Evolutionary conservation across 2,888 invertebrate genomes (phyloP).

Genomic region (Galeruca laticollis): DNA sequence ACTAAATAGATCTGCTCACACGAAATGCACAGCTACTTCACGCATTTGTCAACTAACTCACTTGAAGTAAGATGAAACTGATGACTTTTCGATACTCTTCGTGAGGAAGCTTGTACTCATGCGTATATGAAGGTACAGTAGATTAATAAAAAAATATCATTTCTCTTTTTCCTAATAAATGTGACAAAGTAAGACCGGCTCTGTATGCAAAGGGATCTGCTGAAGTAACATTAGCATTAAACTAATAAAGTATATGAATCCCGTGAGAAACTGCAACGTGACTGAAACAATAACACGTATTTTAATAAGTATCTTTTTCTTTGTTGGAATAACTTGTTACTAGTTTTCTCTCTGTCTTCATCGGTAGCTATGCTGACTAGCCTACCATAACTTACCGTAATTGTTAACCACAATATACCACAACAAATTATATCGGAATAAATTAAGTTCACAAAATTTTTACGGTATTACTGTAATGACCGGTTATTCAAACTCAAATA

Average conservation of each 20-base stretch:
- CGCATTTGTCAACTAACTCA: no score
- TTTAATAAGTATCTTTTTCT: conserved; percentile 65
- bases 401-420: conserved; percentile 61
- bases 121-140: no score
- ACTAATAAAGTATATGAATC: conserved; percentile 61
- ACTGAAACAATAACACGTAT: conserved; percentile 68
- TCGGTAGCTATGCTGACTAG: conserved; percentile 52
- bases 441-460: conserved; percentile 48
- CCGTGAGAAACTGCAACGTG: conserved; percentile 68
- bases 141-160: no score
- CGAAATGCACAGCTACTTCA: no score
- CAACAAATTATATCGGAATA: conserved; percentile 60
- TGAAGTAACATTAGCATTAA: conserved; percentile 56
- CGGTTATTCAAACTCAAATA: not conserved
- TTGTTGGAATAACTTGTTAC: conserved; percentile 43
- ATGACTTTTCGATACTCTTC: no score
- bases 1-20: no score
- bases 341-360: conserved; percentile 42
- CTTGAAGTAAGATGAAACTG: no score
- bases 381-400: conserved; percentile 62
- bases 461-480: conserved; percentile 40
- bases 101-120: no score
- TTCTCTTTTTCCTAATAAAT: not conserved
- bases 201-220: conserved; percentile 52
- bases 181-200: conserved; percentile 8